Conservation (phyloP, 2,888 invertebrate species). For the Drosophila atripex region DNA sequence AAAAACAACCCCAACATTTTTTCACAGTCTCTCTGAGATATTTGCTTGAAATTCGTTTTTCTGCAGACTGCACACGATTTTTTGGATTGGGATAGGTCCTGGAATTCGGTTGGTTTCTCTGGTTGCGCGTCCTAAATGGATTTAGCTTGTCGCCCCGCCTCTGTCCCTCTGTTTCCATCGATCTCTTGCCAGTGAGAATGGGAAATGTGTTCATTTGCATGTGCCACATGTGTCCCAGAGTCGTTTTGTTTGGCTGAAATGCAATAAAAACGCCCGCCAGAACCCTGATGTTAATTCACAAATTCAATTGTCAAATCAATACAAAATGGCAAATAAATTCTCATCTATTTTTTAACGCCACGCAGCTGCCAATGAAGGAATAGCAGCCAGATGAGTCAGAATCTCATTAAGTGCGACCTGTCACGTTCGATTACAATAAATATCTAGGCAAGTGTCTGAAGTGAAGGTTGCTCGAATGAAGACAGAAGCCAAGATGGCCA, state of each 20-base stretch:
- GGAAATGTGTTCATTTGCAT: conserved; percentile 51
- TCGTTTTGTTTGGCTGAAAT: conserved; percentile 6
- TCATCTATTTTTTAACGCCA: conserved; percentile 12
- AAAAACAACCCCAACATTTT: conserved; percentile 3
- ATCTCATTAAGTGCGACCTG: conserved; percentile 29
- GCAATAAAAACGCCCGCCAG: conserved; percentile 46
- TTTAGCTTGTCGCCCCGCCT: conserved; percentile 37
- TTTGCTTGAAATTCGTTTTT: conserved; percentile 66
- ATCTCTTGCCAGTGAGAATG: neutral
- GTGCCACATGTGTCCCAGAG: conserved; percentile 38
- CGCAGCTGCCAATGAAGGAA: conserved; percentile 23
- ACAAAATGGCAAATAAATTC: conserved; percentile 44
- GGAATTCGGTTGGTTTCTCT: conserved; percentile 13
- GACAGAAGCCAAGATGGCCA: conserved; percentile 15
- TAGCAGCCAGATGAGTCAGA: conserved; percentile 25
- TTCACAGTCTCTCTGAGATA: conserved; percentile 32
- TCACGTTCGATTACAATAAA: conserved; percentile 51
- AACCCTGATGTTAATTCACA: conserved; percentile 51
- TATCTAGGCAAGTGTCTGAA: conserved; percentile 4
- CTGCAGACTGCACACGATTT: conserved; percentile 62
- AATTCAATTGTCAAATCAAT: conserved; percentile 76
- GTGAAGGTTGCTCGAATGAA: conserved; percentile 25
- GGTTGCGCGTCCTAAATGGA: conserved; percentile 46
- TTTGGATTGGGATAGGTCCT: conserved; percentile 43
- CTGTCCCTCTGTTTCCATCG: neutral